A percentile compares a stretch with the other conserved stretches of the same genome.
These are phyloP conservation scores for Oreochromis spilurus DNA, from an alignment of 2,113 vertebrate species.

Conservation along the genomic window DNA sequence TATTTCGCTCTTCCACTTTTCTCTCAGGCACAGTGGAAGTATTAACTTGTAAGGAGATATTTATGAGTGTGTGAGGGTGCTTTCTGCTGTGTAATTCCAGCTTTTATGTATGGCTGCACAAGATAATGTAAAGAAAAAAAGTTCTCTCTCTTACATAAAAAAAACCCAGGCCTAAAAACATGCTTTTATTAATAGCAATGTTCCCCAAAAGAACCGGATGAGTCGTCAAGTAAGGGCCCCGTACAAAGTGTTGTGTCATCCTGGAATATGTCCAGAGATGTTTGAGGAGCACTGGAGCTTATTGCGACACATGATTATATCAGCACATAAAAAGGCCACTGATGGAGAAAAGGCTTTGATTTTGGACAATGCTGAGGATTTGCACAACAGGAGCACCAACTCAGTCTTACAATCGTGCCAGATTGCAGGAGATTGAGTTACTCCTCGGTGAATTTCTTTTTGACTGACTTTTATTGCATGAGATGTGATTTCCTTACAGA, in stretches of 20 bases:
- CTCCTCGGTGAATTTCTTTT: background rate
- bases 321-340: background rate
- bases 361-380: background rate
- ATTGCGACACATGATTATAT: background rate
- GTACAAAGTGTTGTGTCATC: slow-evolving; percentile 12
- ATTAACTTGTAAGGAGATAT: background rate
- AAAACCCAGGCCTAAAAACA: background rate
- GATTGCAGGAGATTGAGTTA: background rate
- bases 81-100: background rate
- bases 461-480: background rate
- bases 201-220: background rate
- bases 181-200: background rate
- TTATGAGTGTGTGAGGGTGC: background rate
- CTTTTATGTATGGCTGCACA: background rate
- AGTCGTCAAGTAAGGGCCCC: background rate
- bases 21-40: background rate
- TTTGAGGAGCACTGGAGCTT: slow-evolving; percentile 15
- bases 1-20: background rate
- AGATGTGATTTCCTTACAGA: background rate
- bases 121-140: background rate
- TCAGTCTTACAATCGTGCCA: background rate
- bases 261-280: slow-evolving; percentile 23
- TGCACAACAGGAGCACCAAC: background rate
- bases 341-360: background rate
- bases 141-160: background rate